These are phyloP conservation scores for Otis tarda DNA, from an alignment of 2,113 vertebrate species.

Conservation along the genomic window DNA sequence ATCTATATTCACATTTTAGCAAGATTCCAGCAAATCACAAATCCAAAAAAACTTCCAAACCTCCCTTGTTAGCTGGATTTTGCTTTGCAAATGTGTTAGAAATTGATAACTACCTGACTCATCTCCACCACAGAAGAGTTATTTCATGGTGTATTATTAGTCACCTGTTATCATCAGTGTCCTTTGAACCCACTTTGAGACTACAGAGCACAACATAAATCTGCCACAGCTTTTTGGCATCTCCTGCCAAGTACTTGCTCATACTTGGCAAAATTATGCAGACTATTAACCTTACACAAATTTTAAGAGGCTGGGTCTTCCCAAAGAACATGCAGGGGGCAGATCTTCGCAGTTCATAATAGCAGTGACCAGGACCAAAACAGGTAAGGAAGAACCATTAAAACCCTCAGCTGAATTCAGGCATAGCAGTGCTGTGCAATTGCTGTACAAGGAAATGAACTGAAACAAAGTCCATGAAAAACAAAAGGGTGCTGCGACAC, in stretches of 20 bases:
- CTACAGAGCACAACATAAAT: constrained; percentile 26
- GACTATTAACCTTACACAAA: constrained; percentile 40
- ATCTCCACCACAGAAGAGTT: constrained; percentile 7
- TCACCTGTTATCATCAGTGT: constrained; percentile 8
- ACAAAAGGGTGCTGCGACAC: not conserved
- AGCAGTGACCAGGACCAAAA: not conserved
- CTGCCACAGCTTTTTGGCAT: constrained; percentile 26
- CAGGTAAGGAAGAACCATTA: not conserved
- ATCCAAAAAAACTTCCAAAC: not conserved
- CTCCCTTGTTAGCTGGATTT: not conserved
- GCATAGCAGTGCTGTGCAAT: not conserved
- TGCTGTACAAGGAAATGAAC: not conserved
- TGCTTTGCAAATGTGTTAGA: constrained; percentile 17
- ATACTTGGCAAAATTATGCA: constrained; percentile 25
- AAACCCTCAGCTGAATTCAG: not conserved
- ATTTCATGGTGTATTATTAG: not conserved
- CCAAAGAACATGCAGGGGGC: not conserved
- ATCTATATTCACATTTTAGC: not conserved
- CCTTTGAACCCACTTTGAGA: constrained; percentile 3
- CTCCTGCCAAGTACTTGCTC: constrained; percentile 20
- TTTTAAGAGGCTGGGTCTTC: constrained; percentile 18
- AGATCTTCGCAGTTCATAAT: not conserved
- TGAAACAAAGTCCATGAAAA: not conserved
- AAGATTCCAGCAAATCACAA: not conserved
- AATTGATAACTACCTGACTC: constrained; percentile 27